Evolutionary conservation across 2,797 vertebrate genomes (phyloP), one percentile per base, ranked within the genome.

Genomic region (Sphaeramia orbicularis): DNA sequence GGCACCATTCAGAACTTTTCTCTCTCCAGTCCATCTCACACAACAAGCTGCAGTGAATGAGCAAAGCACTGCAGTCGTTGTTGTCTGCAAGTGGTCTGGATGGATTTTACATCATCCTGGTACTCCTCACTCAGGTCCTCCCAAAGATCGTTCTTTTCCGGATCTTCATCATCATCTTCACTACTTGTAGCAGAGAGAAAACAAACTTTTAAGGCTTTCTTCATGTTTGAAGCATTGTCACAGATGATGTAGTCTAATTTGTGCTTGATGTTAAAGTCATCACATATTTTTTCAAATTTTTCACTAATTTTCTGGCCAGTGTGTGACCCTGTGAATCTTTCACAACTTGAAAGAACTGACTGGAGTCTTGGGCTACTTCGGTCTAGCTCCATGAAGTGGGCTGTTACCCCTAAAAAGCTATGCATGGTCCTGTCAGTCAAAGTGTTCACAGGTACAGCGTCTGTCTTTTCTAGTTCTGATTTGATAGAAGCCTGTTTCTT

Each of bases 371-470:
- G 48, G 40, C 6, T 40, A 12, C 14, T 57, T 36, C 41, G 53
- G 1, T 64, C 54, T 1, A 63, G 12, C 3, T 78, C 51, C 60
- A 73, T 64, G 27, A 72, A 72, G 37, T 85, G 70, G 8, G 66
- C 47, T 45, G 36, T 72, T 49, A 70, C 37, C 6, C 44, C 76
- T 55, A 76, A 50, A 66, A 71, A 78, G 8, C 65, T 50, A 65
- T 1, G 10, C 62, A 65, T 75, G 54, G 9, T 59, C 10, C 62
- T 30, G 10, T 76, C 67, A 36, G 69, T 58, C 54, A 74, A 74
- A 11, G 74, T 78, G 9, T 83, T 71, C 4, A 76, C 71, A 14
- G 71, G 71, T 40, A 65, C 65, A 64, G 64, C 62, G 42, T 72
- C 61, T 41, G 35, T 48, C 16, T 77, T 72, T 32, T 78, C 21